Percentiles rank a stretch among this genome's conserved stretches.
These are phyloP conservation scores for Drosophila neotestacea DNA, from an alignment of 2,888 invertebrate species.

Conservation along the genomic window DNA sequence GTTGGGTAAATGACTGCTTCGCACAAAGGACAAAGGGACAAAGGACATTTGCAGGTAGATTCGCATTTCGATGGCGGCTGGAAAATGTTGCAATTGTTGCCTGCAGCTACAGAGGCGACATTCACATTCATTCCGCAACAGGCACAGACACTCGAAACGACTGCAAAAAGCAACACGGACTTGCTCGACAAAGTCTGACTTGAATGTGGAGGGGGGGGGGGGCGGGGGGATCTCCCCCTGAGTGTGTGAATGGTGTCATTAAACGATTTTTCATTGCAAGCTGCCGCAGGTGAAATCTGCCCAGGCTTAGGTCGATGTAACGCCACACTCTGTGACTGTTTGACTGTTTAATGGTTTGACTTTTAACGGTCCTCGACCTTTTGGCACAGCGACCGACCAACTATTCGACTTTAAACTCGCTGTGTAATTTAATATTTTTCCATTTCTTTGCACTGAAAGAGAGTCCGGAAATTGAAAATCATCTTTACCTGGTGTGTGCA, in stretches of 20 bases:
- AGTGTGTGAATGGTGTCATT: conserved; percentile 83
- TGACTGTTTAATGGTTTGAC: conserved; percentile 55
- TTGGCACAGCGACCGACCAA: conserved; percentile 28
- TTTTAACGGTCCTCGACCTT: conserved; percentile 74
- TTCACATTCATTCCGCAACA: conserved; percentile 13
- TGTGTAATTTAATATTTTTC: conserved; percentile 34
- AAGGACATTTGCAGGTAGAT: conserved; percentile 32
- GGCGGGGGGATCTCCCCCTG: neutral
- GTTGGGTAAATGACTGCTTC: conserved; percentile 34
- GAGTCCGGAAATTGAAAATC: conserved; percentile 76
- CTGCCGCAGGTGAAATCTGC: conserved; percentile 82
- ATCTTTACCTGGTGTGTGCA: conserved; percentile 55
- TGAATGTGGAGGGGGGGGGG: conserved; percentile 1
- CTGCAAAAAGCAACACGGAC: conserved; percentile 44
- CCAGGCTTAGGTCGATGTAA: conserved; percentile 30
- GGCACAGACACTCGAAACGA: conserved; percentile 44
- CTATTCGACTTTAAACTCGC: conserved; percentile 53
- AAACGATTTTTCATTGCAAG: conserved; percentile 84
- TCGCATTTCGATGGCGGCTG: conserved; percentile 40
- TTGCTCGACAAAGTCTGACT: too few relatives aligned
- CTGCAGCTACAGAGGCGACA: conserved; percentile 48
- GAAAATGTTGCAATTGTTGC: conserved; percentile 70
- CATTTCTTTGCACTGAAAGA: conserved; percentile 22
- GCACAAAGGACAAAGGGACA: conserved; percentile 26
- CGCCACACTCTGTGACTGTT: conserved; percentile 19